phyloP scores from a whole-genome alignment of 2,888 invertebrate species.

The Netelia melanura region DNA sequence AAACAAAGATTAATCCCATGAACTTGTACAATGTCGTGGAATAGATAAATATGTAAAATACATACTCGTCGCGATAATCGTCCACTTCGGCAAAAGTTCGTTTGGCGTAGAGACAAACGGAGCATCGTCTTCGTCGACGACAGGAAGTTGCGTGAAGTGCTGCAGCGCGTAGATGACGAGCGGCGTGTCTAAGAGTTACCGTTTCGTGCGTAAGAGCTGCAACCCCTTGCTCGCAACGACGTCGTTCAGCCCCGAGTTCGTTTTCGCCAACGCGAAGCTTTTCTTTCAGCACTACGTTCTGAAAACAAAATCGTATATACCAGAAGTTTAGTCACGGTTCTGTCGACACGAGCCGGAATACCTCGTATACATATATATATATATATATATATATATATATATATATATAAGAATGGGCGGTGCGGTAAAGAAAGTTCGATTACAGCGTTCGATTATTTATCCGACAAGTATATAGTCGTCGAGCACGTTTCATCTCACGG shows the following conservation, averaged over 20 bases:
- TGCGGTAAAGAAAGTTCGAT: conserved; percentile 48
- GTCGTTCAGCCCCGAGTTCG: conserved; percentile 85
- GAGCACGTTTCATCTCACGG: conserved; percentile 7
- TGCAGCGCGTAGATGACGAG: conserved; percentile 84
- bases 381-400: not conserved
- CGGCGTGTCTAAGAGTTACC: conserved; percentile 85
- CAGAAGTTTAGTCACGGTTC: not conserved
- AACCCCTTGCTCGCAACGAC: conserved; percentile 84
- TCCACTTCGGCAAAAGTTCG: conserved; percentile 87
- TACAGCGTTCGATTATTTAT: conserved; percentile 44
- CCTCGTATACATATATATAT: not conserved
- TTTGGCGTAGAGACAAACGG: conserved; percentile 87
- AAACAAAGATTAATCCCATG: not conserved
- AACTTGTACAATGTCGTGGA: not conserved
- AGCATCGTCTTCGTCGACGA: conserved; percentile 86
- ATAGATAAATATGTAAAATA: conserved; percentile 57
- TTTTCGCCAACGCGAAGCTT: conserved; percentile 86
- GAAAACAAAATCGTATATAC: conserved; percentile 68
- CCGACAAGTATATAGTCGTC: conserved; percentile 4
- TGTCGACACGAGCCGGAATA: not conserved
- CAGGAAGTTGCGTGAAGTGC: conserved; percentile 82
- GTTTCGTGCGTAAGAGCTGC: conserved; percentile 85
- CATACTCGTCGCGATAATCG: conserved; percentile 85
- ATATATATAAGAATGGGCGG: not conserved
- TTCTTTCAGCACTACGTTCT: conserved; percentile 87